Evolutionary conservation across 2,113 vertebrate species (phyloP).

Genomic region (Rhombomys opimus): DNA sequence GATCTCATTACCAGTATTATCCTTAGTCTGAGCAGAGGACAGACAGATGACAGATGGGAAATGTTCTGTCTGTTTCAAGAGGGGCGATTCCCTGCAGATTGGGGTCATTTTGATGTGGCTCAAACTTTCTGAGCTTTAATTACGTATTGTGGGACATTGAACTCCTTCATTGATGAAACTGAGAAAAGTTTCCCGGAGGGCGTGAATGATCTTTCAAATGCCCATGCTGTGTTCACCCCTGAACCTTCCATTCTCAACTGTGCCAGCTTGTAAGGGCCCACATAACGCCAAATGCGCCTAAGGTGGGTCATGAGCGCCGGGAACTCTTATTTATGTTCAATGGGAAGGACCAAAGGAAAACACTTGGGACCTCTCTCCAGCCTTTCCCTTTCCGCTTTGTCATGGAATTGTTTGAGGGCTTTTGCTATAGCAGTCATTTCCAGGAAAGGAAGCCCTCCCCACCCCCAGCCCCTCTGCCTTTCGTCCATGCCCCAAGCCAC

Average conservation of each 20-base stretch:
- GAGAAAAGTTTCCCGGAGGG: not conserved
- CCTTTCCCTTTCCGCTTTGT: slow-evolving; percentile 73
- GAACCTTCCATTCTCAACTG: not conserved
- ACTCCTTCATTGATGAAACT: not conserved
- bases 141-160: not conserved
- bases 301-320: not conserved
- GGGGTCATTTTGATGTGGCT: not conserved
- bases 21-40: slow-evolving; percentile 41
- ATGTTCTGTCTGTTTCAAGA: slow-evolving; percentile 80
- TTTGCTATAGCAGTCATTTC: slow-evolving; percentile 71
- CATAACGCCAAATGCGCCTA: not conserved
- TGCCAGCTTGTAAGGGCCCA: not conserved
- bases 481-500: slow-evolving; percentile 42
- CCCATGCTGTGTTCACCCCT: not conserved
- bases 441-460: slow-evolving; percentile 66
- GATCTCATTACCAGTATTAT: slow-evolving; percentile 69
- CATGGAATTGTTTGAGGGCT: slow-evolving; percentile 63
- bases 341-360: slow-evolving; percentile 19
- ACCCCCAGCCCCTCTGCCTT: not conserved
- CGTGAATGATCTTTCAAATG: not conserved
- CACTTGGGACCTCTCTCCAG: not conserved
- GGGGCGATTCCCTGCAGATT: not conserved
- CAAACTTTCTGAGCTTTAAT: not conserved
- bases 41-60: slow-evolving; percentile 79
- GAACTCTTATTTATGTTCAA: not conserved